A percentile compares a stretch with the other conserved stretches of the same genome.
These are phyloP conservation scores for Falco biarmicus DNA, from an alignment of 2,797 vertebrate genomes.

Conservation along the genomic window DNA sequence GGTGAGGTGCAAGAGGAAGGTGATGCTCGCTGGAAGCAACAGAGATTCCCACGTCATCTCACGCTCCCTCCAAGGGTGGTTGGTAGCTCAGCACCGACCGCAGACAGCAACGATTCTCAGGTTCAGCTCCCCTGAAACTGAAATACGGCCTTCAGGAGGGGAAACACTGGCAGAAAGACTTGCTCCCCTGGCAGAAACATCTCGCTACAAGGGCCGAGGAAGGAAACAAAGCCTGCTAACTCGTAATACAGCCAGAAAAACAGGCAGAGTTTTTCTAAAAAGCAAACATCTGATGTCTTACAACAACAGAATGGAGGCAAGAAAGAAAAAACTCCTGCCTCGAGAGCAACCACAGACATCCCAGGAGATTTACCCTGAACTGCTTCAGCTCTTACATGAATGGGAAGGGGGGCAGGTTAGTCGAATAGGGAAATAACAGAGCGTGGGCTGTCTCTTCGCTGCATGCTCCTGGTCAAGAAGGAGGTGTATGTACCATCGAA, in stretches of 20 bases:
- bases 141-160: neutral
- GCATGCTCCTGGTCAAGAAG: neutral
- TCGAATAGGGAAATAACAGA: neutral
- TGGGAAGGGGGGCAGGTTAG: neutral
- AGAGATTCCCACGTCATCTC: neutral
- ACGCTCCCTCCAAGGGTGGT: neutral
- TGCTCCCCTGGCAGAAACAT: neutral
- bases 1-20: neutral
- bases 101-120: rapidly evolving
- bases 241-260: neutral
- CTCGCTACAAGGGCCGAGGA: neutral
- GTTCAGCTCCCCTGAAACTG: neutral
- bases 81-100: neutral
- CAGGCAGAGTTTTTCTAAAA: neutral
- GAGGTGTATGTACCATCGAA: rapidly evolving
- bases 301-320: neutral
- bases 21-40: neutral
- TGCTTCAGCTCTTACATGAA: neutral
- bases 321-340: neutral
- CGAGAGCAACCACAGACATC: neutral
- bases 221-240: neutral
- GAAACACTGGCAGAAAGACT: neutral
- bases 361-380: neutral
- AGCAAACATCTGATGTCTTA: neutral
- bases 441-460: no score